These are phyloP conservation scores for Sitophilus oryzae DNA, from an alignment of 1,140 invertebrate genomes.

Conservation along the genomic window DNA sequence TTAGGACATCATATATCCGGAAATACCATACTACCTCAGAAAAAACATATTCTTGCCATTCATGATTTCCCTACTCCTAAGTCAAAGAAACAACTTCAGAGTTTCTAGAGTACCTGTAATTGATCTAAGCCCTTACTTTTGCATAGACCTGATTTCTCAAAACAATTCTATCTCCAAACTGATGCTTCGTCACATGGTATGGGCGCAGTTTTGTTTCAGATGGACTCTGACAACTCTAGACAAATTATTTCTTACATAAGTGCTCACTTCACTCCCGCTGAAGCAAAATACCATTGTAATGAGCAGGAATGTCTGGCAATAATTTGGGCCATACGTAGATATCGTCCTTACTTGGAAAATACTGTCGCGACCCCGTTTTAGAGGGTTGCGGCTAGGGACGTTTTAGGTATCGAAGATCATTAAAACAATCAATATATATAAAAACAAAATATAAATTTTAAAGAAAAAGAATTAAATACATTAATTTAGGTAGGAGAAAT, in stretches of 20 bases:
- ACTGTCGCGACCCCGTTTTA: no score
- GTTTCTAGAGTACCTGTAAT: conserved; percentile 26
- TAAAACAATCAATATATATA: no score
- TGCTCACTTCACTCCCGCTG: conserved; percentile 7
- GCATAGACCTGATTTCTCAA: conserved; percentile 30
- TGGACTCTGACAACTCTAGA: conserved; percentile 10
- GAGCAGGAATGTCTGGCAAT: conserved; percentile 46
- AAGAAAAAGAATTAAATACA: no score
- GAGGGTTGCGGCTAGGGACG: no score
- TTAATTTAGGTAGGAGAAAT: no score
- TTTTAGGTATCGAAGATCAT: no score
- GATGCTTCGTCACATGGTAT: conserved; percentile 32
- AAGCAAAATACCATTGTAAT: conserved; percentile 23
- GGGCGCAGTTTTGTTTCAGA: conserved; percentile 33
- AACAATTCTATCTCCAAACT: conserved; percentile 37
- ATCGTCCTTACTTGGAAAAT: conserved; percentile 35
- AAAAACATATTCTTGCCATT: conserved; percentile 2
- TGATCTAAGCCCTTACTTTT: conserved; percentile 30
- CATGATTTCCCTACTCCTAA: neutral
- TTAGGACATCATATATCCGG: conserved; percentile 9
- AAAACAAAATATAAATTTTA: no score
- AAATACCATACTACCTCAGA: conserved; percentile 1
- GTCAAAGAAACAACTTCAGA: conserved; percentile 19
- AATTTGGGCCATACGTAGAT: conserved; percentile 42
- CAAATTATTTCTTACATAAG: conserved; percentile 19